phyloP scores from a whole-genome alignment of 2,113 vertebrate species.

The Indri indri region DNA sequence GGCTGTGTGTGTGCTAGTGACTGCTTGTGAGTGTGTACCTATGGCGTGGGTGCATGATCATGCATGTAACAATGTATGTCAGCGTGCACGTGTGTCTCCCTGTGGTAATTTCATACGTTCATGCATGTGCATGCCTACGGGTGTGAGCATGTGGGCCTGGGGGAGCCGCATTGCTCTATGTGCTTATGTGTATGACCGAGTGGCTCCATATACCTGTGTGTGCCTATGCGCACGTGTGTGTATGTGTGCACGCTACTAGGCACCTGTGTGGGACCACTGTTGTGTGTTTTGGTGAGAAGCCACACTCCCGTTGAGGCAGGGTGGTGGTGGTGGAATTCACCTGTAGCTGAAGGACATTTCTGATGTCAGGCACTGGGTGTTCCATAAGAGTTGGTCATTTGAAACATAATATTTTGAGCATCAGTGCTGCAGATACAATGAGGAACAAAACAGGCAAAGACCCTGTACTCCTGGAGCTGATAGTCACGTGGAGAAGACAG shows the following conservation, averaged over 20 bases:
- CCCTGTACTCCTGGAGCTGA: not conserved
- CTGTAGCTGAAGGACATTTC: not conserved
- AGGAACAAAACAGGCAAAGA: not conserved
- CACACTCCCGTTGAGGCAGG: not conserved
- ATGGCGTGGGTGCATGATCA: not conserved
- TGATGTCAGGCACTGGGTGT: not conserved
- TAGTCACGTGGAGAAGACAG: not conserved
- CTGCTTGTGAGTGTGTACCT: not conserved
- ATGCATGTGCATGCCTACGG: fast-evolving
- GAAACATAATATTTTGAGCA: not conserved
- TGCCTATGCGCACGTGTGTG: not conserved
- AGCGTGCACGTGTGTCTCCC: no score
- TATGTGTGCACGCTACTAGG: not conserved
- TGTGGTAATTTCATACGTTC: not conserved
- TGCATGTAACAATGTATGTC: not conserved
- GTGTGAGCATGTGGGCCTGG: not conserved
- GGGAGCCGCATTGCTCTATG: not conserved
- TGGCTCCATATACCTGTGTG: not conserved
- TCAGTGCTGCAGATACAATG: not conserved
- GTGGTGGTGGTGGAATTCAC: not conserved
- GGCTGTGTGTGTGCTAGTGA: not conserved
- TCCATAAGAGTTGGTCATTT: not conserved
- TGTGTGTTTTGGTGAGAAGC: not conserved
- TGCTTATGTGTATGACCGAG: not conserved
- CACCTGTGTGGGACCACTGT: not conserved